Evolutionary conservation across 2,888 invertebrate genomes (phyloP), one percentile per base, ranked within the genome.

Genomic region (Sphaerophoria rueppellii): DNA sequence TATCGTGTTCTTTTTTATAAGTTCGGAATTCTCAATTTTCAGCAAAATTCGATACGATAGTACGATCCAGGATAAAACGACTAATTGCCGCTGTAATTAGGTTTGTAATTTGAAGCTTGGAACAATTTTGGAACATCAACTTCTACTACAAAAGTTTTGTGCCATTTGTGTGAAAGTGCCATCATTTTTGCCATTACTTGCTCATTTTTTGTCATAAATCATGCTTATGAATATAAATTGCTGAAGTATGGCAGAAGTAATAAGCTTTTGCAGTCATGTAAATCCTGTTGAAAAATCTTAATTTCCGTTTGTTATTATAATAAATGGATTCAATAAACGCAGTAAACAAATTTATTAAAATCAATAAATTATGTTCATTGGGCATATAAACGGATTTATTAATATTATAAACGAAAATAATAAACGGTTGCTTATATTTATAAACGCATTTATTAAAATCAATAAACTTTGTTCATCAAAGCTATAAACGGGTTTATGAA

Each of bases 111-210:
- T 11, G 54, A 54, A 54, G 54, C 14, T 54, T 11, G 54, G 6
- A 54, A 54, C 54, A 4, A 32, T 54, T 54, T 54, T 54, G 32
- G 11, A 54, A n/a, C n/a, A 54, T 32, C 54, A 54, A 54, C 32
- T 54, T 54, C 32, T 54, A 54, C 54, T n/a, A n/a, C n/a, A n/a
- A n/a, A n/a, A n/a, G 54, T 54, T 54, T 54, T 54, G 32, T 12
- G 32, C 32, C 11, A 54, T 54, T 32, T 54, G 24, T 54, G 24
- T 2, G 2, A 24, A 24, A 24, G 24, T 24, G 24, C 24, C 24
- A 24, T 24, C 24, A 24, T 24, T 24, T 24, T 24, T 24, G 54
- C 54, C 54, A 54, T 54, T 24, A 54, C 32, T 54, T 24, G n/a
- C 54, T 24, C 32, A 54, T 54, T 4, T 54, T 54, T 54, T 54